phyloP scores from a whole-genome alignment of 1,140 invertebrate genomes.

The Lepidostoma basale region DNA sequence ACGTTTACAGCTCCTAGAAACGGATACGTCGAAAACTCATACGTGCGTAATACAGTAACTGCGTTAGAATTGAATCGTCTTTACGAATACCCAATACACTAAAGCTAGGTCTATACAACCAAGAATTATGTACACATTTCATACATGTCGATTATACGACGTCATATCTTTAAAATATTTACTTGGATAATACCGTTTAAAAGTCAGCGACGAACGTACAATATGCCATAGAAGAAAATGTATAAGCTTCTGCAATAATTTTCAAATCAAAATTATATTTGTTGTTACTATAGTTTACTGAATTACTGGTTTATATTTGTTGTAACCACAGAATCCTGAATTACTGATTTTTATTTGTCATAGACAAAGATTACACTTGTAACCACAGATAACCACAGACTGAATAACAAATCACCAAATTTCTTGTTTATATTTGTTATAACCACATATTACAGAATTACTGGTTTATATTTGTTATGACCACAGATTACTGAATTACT shows the following conservation, averaged over 20 bases:
- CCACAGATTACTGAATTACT: background rate
- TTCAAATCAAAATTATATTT: background rate
- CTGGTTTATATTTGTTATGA: background rate
- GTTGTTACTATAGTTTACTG: background rate
- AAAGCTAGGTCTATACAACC: background rate
- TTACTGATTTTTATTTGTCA: no score
- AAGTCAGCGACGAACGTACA: background rate
- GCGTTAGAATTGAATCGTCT: conserved; percentile 17
- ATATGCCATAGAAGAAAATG: background rate
- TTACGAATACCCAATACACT: background rate
- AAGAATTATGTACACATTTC: conserved; percentile 6
- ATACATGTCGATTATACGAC: background rate
- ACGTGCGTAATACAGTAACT: conserved; percentile 22
- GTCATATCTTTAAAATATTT: background rate
- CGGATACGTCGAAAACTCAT: conserved; percentile 34
- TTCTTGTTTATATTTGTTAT: background rate
- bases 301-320: background rate
- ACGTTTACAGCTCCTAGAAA: conserved; percentile 35
- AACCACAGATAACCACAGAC: no score
- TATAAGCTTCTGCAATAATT: background rate
- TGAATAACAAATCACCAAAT: no score
- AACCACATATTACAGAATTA: background rate
- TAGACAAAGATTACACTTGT: no score
- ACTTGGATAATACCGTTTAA: background rate
- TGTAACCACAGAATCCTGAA: background rate